Percentiles rank a stretch among this genome's conserved stretches.
These are phyloP conservation scores for Mesocentrotus franciscanus DNA, from an alignment of 53 echinoderm and acorn worm genomes.

Conservation along the genomic window DNA sequence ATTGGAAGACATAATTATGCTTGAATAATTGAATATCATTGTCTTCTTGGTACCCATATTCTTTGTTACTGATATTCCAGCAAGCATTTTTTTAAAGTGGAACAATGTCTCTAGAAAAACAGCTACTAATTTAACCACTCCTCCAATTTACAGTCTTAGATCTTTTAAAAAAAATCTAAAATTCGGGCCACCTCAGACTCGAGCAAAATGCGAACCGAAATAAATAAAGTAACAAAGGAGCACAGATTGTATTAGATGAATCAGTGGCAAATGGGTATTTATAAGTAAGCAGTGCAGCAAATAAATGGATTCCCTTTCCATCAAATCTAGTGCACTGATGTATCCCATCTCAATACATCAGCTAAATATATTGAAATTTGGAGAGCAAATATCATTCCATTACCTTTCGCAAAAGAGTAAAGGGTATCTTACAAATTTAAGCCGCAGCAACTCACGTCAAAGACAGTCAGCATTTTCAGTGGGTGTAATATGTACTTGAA, in stretches of 20 bases:
- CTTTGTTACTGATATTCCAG: too few relatives aligned
- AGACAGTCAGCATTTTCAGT: not conserved
- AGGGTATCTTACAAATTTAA: conserved; percentile 12
- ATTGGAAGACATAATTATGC: too few relatives aligned
- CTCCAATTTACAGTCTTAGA: too few relatives aligned
- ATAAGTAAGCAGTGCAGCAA: not conserved
- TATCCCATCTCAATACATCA: conserved; percentile 28
- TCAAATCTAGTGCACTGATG: conserved; percentile 4
- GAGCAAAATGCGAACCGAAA: not conserved
- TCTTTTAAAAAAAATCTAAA: too few relatives aligned
- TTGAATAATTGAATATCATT: too few relatives aligned
- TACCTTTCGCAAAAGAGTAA: conserved; percentile 18
- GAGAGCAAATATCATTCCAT: conserved; percentile 26
- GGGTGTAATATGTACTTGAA: not conserved
- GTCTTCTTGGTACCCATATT: too few relatives aligned
- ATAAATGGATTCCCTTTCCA: conserved; percentile 20
- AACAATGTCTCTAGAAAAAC: too few relatives aligned
- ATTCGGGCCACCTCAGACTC: too few relatives aligned
- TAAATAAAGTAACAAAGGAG: not conserved
- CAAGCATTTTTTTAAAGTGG: too few relatives aligned
- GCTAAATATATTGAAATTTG: conserved; percentile 14
- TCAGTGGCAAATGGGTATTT: not conserved
- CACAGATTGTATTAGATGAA: not conserved
- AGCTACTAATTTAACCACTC: too few relatives aligned
- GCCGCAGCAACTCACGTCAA: conserved; percentile 18